phyloP scores from a whole-genome alignment of 1,140 invertebrate species.

The Zophobas atratus region DNA sequence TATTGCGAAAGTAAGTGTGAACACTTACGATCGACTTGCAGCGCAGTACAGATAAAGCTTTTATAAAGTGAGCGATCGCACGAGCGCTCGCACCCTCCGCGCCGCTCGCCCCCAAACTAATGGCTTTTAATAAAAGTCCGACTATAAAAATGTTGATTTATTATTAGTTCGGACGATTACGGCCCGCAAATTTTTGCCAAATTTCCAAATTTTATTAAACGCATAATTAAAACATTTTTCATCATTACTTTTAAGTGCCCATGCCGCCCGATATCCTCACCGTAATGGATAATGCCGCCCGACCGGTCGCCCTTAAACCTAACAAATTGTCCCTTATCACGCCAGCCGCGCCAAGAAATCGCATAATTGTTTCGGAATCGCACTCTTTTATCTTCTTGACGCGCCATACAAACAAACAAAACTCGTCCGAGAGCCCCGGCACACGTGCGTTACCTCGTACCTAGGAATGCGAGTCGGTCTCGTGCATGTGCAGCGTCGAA shows the following conservation, averaged over 20 bases:
- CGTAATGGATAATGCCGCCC: slow-evolving; percentile 34
- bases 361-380: slow-evolving; percentile 48
- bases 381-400: slow-evolving; percentile 32
- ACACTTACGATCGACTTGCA: slow-evolving; percentile 46
- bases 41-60: slow-evolving; percentile 50
- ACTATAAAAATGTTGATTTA: slow-evolving; percentile 69
- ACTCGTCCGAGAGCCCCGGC: slow-evolving; percentile 3
- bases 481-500: slow-evolving; percentile 11
- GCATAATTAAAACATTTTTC: slow-evolving; percentile 68
- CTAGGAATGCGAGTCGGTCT: slow-evolving; percentile 29
- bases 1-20: slow-evolving; percentile 46
- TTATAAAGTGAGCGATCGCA: slow-evolving; percentile 54
- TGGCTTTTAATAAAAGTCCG: slow-evolving; percentile 68
- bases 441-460: slow-evolving; percentile 22
- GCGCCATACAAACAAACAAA: slow-evolving; percentile 39
- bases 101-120: slow-evolving; percentile 63
- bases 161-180: slow-evolving; percentile 65
- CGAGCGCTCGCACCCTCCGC: slow-evolving; percentile 53
- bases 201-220: slow-evolving; percentile 63
- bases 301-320: slow-evolving; percentile 35
- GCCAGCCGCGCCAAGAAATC: slow-evolving; percentile 29
- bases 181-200: slow-evolving; percentile 65
- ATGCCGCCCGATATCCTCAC: slow-evolving; percentile 15
- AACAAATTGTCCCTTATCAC: slow-evolving; percentile 45
- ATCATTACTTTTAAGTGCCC: slow-evolving; percentile 60